A percentile compares a stretch with the other conserved stretches of the same genome.
Evolutionary conservation across 2,113 vertebrate species (phyloP).

Genomic region (Chitala chitala): DNA sequence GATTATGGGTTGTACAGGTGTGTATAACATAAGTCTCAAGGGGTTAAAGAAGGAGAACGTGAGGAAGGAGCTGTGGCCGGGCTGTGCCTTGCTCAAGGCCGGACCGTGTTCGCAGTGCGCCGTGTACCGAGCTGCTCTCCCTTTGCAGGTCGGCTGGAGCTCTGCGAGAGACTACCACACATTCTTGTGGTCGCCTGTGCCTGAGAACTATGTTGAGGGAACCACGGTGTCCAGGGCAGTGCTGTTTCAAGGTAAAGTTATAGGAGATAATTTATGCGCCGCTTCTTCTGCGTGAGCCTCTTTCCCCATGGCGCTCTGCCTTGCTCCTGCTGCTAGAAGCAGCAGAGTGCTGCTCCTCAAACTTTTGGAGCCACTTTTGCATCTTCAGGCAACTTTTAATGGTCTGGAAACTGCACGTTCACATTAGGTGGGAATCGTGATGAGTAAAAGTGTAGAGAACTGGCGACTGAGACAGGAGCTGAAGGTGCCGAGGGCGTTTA

Average conservation of each 20-base stretch:
- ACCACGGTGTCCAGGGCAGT: slow-evolving; percentile 84
- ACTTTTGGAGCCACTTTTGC: no score
- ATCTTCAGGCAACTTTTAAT: no score
- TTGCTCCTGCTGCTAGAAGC: background rate
- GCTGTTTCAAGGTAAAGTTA: slow-evolving; percentile 85
- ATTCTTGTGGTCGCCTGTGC: slow-evolving; percentile 94
- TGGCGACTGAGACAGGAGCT: no score
- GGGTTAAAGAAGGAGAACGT: no score
- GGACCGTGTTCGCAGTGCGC: background rate
- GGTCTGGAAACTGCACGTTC: no score
- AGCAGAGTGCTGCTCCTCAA: no score
- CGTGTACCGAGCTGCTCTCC: background rate
- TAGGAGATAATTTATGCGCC: background rate
- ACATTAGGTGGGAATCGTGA: no score
- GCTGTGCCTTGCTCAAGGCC: background rate
- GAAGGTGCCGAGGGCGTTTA: no score
- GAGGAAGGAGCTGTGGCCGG: no score
- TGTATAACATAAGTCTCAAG: no score
- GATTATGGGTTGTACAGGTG: no score
- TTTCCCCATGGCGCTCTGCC: background rate
- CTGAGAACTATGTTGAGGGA: slow-evolving; percentile 83
- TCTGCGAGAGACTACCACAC: slow-evolving; percentile 98
- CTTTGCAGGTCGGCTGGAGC: slow-evolving; percentile 91
- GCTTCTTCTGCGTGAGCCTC: background rate
- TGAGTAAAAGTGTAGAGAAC: no score